Evolutionary conservation across 2,797 vertebrate species (phyloP).

Genomic region (Gephyroberyx darwinii): DNA sequence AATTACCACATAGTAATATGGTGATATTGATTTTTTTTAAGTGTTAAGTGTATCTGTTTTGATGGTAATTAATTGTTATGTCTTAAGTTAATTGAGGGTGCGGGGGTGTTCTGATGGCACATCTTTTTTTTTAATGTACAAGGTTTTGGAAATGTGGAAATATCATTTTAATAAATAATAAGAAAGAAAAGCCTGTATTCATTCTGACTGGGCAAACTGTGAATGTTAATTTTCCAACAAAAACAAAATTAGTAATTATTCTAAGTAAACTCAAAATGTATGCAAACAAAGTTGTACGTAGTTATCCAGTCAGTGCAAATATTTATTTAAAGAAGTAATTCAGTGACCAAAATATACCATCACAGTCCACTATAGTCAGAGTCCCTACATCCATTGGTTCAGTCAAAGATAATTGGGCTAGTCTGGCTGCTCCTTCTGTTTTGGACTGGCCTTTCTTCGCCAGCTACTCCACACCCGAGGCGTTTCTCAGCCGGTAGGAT

Average conservation of each 20-base stretch:
- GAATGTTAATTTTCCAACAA: not conserved
- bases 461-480: not conserved
- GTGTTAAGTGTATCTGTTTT: not conserved
- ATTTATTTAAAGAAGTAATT: conserved; percentile 11
- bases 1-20: conserved; percentile 16
- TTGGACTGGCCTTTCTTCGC: not conserved
- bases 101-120: not conserved
- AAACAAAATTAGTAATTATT: conserved; percentile 5
- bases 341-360: not conserved
- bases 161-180: conserved; percentile 44
- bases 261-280: not conserved
- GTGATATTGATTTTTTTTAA: conserved; percentile 10
- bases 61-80: not conserved
- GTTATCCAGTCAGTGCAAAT: not conserved
- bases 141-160: conserved; percentile 6
- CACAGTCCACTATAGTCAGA: not conserved
- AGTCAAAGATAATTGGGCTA: too few relatives aligned
- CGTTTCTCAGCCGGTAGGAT: conserved; percentile 7
- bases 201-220: conserved; percentile 5
- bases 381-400: not conserved
- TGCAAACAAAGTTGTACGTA: conserved; percentile 2
- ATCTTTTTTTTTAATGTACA: not conserved
- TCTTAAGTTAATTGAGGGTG: conserved; percentile 25
- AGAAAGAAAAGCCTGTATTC: conserved; percentile 2
- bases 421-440: conserved; percentile 48